Evolutionary conservation across 2,888 invertebrate genomes (phyloP).

Genomic region (Conops quadrifasciatus): DNA sequence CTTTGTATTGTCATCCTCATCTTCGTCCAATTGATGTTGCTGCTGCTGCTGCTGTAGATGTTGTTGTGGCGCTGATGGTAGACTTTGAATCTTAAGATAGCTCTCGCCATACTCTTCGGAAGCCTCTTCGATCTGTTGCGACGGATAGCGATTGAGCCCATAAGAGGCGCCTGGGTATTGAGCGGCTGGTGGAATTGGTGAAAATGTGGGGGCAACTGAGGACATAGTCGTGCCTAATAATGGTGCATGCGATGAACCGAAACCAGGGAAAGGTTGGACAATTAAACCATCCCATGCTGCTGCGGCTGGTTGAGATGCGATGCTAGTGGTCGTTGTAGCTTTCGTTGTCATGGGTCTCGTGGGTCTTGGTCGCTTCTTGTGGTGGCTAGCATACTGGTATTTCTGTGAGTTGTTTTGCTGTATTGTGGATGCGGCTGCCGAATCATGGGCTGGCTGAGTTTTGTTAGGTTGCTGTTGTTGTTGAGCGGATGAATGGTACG

Average conservation of each 20-base stretch:
- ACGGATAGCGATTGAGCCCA: conserved; percentile 25
- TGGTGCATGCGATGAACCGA: conserved; percentile 21
- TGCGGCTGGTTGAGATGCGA: conserved; percentile 43
- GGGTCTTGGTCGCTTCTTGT: conserved; percentile 44
- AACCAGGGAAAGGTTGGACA: conserved; percentile 39
- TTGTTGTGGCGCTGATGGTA: conserved; percentile 46
- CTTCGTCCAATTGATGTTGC: conserved; percentile 41
- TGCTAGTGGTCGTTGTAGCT: conserved; percentile 41
- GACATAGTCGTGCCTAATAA: background rate
- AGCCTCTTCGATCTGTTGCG: conserved; percentile 24
- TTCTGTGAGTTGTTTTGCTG: conserved; percentile 18
- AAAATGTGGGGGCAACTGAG: background rate
- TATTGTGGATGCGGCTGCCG: conserved; percentile 10
- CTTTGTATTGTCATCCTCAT: conserved; percentile 53
- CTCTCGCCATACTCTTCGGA: conserved; percentile 32
- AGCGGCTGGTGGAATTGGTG: conserved; percentile 36
- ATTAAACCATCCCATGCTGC: conserved; percentile 37
- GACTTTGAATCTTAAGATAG: conserved; percentile 47
- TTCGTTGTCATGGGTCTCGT: conserved; percentile 45
- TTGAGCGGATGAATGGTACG: too few species aligned
- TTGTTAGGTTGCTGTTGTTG: conserved; percentile 34
- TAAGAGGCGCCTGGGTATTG: conserved; percentile 52
- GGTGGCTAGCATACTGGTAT: conserved; percentile 42
- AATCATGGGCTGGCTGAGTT: conserved; percentile 9
- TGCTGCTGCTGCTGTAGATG: conserved; percentile 45